A percentile compares a stretch with the other conserved stretches of the same genome.
phyloP scores from a whole-genome alignment of 2,888 invertebrate genomes.

The Trichopria drosophilae region DNA sequence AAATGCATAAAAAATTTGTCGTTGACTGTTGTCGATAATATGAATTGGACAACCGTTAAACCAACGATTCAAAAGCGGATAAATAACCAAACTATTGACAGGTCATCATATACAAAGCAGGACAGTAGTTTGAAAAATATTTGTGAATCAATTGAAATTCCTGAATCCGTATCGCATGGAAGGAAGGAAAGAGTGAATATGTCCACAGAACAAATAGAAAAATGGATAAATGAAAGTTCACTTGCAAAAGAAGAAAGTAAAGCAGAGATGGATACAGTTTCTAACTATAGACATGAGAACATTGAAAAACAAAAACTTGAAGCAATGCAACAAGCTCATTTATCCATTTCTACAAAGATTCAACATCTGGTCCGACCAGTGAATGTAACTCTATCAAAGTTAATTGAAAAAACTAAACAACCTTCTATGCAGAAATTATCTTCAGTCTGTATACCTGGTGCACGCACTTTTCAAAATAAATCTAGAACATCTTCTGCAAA shows the following conservation, averaged over 20 bases:
- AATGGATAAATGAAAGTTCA: conserved; percentile 66
- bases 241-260: conserved; percentile 59
- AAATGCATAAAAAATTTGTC: too few species aligned
- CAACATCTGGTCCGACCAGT: conserved; percentile 56
- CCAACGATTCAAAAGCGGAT: too few species aligned
- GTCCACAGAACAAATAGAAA: conserved; percentile 72
- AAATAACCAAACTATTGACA: too few species aligned
- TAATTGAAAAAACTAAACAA: conserved; percentile 42
- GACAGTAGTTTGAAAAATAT: conserved; percentile 5
- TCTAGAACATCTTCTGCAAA: conserved; percentile 5
- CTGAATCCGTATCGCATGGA: conserved; percentile 50
- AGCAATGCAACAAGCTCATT: conserved; percentile 36
- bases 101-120: too few species aligned
- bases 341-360: conserved; percentile 55
- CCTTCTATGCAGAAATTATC: too few species aligned
- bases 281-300: conserved; percentile 45
- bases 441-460: too few species aligned
- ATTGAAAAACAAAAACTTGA: neutral
- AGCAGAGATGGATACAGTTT: conserved; percentile 48
- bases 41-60: too few species aligned
- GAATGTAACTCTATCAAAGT: conserved; percentile 54
- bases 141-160: neutral
- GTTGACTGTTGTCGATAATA: too few species aligned
- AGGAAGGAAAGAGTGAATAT: conserved; percentile 69
- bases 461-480: too few species aligned